These are phyloP conservation scores for Naja naja DNA, from an alignment of 2,113 vertebrate species.

Conservation along the genomic window DNA sequence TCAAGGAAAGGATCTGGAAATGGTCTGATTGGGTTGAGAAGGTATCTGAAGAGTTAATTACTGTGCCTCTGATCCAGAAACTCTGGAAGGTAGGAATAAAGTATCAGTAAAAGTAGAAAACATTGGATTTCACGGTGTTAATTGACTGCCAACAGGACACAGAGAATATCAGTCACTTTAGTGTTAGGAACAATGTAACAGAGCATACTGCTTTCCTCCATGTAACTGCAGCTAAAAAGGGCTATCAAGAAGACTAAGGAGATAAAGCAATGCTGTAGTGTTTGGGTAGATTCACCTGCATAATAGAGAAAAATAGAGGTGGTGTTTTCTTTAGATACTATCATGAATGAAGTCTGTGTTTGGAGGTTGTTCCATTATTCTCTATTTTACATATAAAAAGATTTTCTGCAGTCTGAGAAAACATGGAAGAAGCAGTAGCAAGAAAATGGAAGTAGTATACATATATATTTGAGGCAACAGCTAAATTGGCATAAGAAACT, in stretches of 20 bases:
- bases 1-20: neutral
- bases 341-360: neutral
- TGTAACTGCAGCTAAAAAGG: neutral
- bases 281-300: no score
- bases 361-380: neutral
- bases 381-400: neutral
- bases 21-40: neutral
- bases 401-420: neutral
- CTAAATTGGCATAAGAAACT: neutral
- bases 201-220: neutral
- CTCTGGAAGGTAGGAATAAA: neutral
- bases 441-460: neutral
- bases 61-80: neutral
- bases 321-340: neutral
- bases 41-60: neutral
- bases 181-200: neutral
- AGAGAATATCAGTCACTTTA: neutral
- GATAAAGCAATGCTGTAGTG: neutral
- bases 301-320: neutral
- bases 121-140: neutral
- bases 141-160: neutral
- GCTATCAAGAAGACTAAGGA: neutral
- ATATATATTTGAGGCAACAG: neutral
- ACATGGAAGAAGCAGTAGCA: neutral
- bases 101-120: neutral